Evolutionary conservation across 37 sponge, comb jelly and placozoan genomes (phyloP), one percentile per base, ranked within the genome.

Genomic region (Dysidea cf. avara): DNA sequence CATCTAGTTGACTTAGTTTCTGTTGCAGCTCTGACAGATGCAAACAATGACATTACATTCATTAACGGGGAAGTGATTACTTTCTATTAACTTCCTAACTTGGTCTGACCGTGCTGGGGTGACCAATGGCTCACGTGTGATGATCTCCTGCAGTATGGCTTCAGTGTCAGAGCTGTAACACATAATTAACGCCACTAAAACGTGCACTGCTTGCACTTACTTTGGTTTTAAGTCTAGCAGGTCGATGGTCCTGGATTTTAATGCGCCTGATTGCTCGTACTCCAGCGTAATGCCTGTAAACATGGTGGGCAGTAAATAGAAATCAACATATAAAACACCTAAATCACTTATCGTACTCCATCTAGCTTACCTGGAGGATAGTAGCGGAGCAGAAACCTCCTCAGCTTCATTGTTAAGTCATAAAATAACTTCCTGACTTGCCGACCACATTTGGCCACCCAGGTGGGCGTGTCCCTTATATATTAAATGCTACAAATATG

Each of bases 301-400:
- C 33, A 62, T 22, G 38, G 39, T 17, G 58, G 26, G 54, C 7
- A 30, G 4, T 24, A 16, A 39, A 48, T 63, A 14, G 43, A 16
- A 22, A 70, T 21, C 16, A 21, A 28, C 3, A 4, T n/a, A n/a
- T 56, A 56, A 22, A 56, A 7, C 7, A 5, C 13, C 7, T 43
- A 43, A 43, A 43, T 43, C 46, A 12, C 9, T 43, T 43, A 5
- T 12, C 46, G 9, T 56, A 56, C 29, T 16, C 3, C 30, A 29
- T 43, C 18, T 29, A 12, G 31, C 56, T 54, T 36, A 92, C 93
- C 96, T 69, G 98, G 98, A 1, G 98, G 98, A 68, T 89, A 97
- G 68, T 97, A 97, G 1, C 98, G 79, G 25, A 97, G 72, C 21
- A 97, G 77, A 51, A 97, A 97, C 28, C 94, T 47, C 61, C 87